Base-by-base conservation (phyloP, 1,140 invertebrate species). In the Rhagoletis zephyria region DNA sequence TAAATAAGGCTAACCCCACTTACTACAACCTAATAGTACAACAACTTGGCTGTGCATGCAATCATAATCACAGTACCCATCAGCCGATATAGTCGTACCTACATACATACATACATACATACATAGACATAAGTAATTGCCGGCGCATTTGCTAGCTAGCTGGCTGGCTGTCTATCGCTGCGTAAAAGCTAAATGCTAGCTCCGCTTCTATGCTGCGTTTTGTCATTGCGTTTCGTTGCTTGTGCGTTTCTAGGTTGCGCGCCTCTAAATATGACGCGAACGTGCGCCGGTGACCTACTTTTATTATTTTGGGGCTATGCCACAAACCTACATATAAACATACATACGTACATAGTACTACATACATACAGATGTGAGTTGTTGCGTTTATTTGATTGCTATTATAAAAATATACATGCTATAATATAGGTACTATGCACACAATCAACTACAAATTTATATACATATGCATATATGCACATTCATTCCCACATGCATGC, bases 361-460 rank as follows among this genome's bases (percentile, higher is more conserved):
- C n/a, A 9, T 56, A 9, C 51, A 56, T 56, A 9, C 10, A 0
- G 5, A 10, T 81, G 51, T 56, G 74, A 14, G 74, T 81, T 81
- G 74, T 81, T 81, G 74, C 48, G 74, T 81, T n/a, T 81, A 81
- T 81, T 81, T 81, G 88, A 65, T 87, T 87, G 77, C 51, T 77
- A 64, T 59, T 88, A 86, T 60, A 87, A 16, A 87, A 16, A 56
- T 42, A 30, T 30, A 30, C 30, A 30, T 30, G 30, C 30, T 30
- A 30, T 30, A 30, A 30, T 30, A 30, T 30, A 87, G 42, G 74
- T 65, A 86, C 86, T 77, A 48, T 87, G 65, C 87, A 85, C 51
- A 61, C 48, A 87, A 19, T 60, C n/a, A 59, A 40, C 14, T 63
- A 5, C 19, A 16, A 30, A 86, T 12, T 56, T 61, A 87, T 14